A percentile compares a stretch with the other conserved stretches of the same genome.
Evolutionary conservation across 1,140 invertebrate species (phyloP).

Genomic region (Drosophila sturtevanti): DNA sequence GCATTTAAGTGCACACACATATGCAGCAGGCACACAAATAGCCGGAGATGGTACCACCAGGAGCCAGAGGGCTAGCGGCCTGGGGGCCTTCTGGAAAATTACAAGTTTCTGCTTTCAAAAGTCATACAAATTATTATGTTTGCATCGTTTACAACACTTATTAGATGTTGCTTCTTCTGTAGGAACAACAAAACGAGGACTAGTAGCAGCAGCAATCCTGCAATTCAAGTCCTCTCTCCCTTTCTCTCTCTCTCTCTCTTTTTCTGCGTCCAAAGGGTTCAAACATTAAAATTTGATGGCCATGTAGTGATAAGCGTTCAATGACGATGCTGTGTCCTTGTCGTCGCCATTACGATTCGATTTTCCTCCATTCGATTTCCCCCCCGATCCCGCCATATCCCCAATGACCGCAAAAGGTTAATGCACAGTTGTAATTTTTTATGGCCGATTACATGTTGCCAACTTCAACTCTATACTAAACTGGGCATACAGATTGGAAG

Average conservation of each 20-base stretch:
- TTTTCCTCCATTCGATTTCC: slow-evolving; percentile 43
- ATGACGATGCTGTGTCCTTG: slow-evolving; percentile 65
- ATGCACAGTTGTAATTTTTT: slow-evolving; percentile 80
- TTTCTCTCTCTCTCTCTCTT: background rate
- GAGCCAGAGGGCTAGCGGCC: background rate
- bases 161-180: slow-evolving; percentile 61
- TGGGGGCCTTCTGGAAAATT: slow-evolving; percentile 64
- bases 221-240: background rate
- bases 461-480: slow-evolving; percentile 26
- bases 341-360: slow-evolving; percentile 52
- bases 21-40: background rate
- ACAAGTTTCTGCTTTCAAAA: slow-evolving; percentile 80
- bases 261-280: slow-evolving; percentile 65
- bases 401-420: slow-evolving; percentile 68
- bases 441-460: slow-evolving; percentile 77
- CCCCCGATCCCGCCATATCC: background rate
- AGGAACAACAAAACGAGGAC: background rate
- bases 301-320: slow-evolving; percentile 79
- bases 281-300: slow-evolving; percentile 79
- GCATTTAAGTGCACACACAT: slow-evolving; percentile 60
- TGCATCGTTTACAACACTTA: slow-evolving; percentile 80
- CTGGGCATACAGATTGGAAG: slow-evolving; percentile 25
- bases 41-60: slow-evolving; percentile 1
- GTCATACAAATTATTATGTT: slow-evolving; percentile 81
- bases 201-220: background rate